Base-by-base conservation (phyloP, 2,113 vertebrate species). In the Amphilophus citrinellus region DNA sequence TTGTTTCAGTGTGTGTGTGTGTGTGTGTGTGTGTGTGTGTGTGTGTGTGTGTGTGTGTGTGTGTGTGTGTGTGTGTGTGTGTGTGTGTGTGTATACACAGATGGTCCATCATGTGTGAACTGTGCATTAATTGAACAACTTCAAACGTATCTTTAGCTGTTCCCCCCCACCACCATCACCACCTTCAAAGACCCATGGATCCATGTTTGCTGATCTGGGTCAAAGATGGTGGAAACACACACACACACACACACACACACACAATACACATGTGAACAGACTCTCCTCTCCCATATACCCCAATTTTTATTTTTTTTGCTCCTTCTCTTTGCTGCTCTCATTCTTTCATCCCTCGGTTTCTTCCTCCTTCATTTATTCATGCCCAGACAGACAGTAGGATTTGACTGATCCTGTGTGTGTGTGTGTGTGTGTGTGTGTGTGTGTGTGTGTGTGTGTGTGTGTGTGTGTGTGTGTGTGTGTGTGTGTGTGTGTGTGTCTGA, bases 61-160 rank as follows among this genome's bases (percentile, higher is more conserved):
- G 61, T 80, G 85, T 80, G 39, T 86, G 65, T 84, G 39, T 85
- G 50, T 73, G 71, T 79, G 83, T 81, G 75, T 82, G 30, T 87
- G 42, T 44, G 42, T 44, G 75, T 82, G 30, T 44, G 10, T 44
- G 42, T 44, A 65, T 75, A 84, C 93, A 88, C 93, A 93, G 92
- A 95, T 94, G 91, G 92, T 86, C 80, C 83, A 92, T 91, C 88
- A 83, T 95, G 88, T 94, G 93, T 93, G 88, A 87, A 88, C 76
- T 85, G 42, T 92, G 90, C 88, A 92, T 94, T 94, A 93, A 95
- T 94, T 94, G 88, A 92, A 88, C 57, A 24, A 92, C 92, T 95
- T 95, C 93, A 95, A 94, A 95, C 82, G 18, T 60, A 83, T 88
- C 89, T 93, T 94, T 82, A 84, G 86, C 81, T 78, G 76, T 44